Conservation (phyloP, 2,113 vertebrate species). For the Toxotes chatareus region DNA sequence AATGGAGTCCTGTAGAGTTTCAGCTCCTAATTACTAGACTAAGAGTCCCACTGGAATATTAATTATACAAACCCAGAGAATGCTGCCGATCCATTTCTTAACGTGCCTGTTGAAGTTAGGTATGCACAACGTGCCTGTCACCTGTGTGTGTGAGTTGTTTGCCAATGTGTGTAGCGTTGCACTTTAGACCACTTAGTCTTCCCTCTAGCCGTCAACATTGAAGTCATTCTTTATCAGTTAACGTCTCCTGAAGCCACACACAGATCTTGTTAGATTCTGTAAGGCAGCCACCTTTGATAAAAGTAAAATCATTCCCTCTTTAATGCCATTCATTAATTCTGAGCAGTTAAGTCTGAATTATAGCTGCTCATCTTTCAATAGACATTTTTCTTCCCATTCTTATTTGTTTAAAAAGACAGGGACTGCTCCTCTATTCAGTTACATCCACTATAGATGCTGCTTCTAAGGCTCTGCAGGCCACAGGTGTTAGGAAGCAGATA, state of each 20-base stretch:
- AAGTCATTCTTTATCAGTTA: conserved; percentile 9
- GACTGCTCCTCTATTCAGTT: neutral
- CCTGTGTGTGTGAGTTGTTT: neutral
- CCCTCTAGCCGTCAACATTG: neutral
- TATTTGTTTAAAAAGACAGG: conserved; percentile 45
- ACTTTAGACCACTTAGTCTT: neutral
- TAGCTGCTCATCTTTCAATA: conserved; percentile 28
- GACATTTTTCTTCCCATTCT: conserved; percentile 12
- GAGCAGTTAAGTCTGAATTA: conserved; percentile 21
- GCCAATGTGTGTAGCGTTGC: neutral
- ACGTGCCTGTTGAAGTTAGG: conserved; percentile 25
- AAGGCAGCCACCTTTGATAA: conserved; percentile 15
- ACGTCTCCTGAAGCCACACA: neutral
- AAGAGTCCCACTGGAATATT: conserved; percentile 71
- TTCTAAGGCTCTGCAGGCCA: neutral
- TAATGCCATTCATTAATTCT: conserved; percentile 10
- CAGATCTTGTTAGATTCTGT: neutral
- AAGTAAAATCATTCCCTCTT: conserved; percentile 22
- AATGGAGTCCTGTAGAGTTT: conserved; percentile 71
- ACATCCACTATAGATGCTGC: neutral
- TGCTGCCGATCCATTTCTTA: conserved; percentile 41
- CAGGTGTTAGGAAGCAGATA: neutral
- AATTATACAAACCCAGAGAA: conserved; percentile 63
- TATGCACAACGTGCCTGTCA: neutral
- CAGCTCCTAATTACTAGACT: conserved; percentile 68